These are phyloP conservation scores for Nyctalus aviator DNA, from an alignment of 2,797 vertebrate species.

Conservation along the genomic window DNA sequence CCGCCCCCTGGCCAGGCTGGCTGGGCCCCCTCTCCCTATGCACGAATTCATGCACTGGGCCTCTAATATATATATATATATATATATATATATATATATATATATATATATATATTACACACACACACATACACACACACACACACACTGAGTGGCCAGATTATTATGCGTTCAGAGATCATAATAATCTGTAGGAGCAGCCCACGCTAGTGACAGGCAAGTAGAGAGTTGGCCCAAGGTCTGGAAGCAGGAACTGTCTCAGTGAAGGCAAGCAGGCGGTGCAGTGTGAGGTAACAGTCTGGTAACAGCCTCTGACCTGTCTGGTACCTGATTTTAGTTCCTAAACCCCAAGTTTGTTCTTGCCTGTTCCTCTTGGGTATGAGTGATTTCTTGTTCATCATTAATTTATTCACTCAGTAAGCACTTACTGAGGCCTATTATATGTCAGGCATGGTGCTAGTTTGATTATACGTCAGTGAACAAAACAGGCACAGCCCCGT, in stretches of 20 bases:
- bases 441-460: not conserved
- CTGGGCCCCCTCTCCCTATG: no score
- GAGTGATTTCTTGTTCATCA: not conserved
- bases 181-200: not conserved
- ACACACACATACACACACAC: no score
- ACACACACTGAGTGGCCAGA: no score
- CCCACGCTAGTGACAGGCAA: not conserved
- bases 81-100: no score
- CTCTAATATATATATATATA: no score
- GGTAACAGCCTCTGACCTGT: not conserved
- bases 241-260: not conserved
- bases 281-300: not conserved
- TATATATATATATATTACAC: no score
- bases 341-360: not conserved
- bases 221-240: not conserved
- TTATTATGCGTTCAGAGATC: no score
- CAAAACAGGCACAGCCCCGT: not conserved
- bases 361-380: not conserved
- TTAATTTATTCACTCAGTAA: not conserved
- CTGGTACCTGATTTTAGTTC: not conserved
- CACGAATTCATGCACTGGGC: no score
- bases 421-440: not conserved
- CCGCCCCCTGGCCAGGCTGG: no score
- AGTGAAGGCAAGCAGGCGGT: not conserved
- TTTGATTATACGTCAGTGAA: not conserved